These are phyloP conservation scores for Apogon hyalosoma DNA, from an alignment of 2,797 vertebrate species.

Conservation along the genomic window DNA sequence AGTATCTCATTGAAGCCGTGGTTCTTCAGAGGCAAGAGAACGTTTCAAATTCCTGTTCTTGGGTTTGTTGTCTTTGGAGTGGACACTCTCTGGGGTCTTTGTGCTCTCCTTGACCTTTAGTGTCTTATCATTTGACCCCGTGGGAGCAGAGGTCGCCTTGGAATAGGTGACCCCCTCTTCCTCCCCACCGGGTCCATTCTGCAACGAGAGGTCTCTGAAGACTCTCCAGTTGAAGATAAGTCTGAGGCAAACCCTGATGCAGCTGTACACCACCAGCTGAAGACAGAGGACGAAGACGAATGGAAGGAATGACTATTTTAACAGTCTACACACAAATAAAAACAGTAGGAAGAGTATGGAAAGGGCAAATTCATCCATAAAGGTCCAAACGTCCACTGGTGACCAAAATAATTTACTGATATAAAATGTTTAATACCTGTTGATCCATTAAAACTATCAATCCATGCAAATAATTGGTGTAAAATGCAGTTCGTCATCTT, in stretches of 20 bases:
- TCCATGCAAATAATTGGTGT: too few species aligned
- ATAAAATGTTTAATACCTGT: too few species aligned
- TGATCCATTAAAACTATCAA: too few species aligned
- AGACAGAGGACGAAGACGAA: slow-evolving; percentile 1
- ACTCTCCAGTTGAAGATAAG: slow-evolving; percentile 57
- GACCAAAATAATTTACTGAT: too few species aligned
- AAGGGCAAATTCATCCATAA: too few species aligned
- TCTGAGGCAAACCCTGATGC: slow-evolving; percentile 22
- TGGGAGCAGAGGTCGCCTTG: slow-evolving; percentile 76
- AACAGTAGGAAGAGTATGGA: too few species aligned
- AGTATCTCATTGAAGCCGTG: slow-evolving; percentile 46
- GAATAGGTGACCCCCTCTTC: slow-evolving; percentile 68
- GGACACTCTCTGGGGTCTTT: slow-evolving; percentile 70
- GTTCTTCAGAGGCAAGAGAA: slow-evolving; percentile 50
- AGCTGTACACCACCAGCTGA: slow-evolving; percentile 19
- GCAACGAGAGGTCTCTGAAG: slow-evolving; percentile 66
- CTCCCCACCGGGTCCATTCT: slow-evolving; percentile 42
- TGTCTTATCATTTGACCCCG: slow-evolving; percentile 78
- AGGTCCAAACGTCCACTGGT: too few species aligned
- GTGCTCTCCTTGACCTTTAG: slow-evolving; percentile 78
- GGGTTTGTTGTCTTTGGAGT: slow-evolving; percentile 72
- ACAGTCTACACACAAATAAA: too few species aligned
- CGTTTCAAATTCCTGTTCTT: slow-evolving; percentile 70
- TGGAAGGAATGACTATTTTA: neutral
- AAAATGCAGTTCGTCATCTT: too few species aligned